A percentile compares a stretch with the other conserved stretches of the same genome.
phyloP scores from a whole-genome alignment of 1,140 invertebrate genomes.

The Homalodisca vitripennis region DNA sequence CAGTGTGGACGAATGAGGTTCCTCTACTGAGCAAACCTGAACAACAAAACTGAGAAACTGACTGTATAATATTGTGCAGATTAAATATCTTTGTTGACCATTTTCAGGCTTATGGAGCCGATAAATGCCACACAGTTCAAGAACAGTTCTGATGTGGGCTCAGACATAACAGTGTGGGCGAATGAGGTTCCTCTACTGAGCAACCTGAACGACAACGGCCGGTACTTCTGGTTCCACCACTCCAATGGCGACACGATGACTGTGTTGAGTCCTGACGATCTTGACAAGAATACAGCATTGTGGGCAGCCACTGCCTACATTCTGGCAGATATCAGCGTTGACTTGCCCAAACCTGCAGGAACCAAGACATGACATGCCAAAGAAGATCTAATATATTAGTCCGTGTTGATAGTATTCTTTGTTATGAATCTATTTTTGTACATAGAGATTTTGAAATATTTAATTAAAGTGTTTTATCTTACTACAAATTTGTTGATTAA shows the following conservation, averaged over 20 bases:
- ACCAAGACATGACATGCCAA: too few relatives aligned
- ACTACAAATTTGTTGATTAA: too few relatives aligned
- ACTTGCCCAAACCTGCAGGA: constrained; percentile 21
- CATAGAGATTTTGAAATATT: too few relatives aligned
- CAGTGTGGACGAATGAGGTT: too few relatives aligned
- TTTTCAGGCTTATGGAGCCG: constrained; percentile 52
- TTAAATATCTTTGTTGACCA: too few relatives aligned
- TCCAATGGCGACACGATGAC: constrained; percentile 75
- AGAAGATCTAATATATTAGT: too few relatives aligned
- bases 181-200: constrained; percentile 66
- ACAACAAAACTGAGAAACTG: too few relatives aligned
- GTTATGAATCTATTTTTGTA: too few relatives aligned
- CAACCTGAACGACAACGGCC: constrained; percentile 64
- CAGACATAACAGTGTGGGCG: constrained; percentile 65
- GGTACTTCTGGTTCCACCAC: constrained; percentile 85
- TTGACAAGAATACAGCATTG: constrained; percentile 70
- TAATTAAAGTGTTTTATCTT: too few relatives aligned
- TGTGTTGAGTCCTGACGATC: constrained; percentile 60
- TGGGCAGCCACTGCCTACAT: constrained; percentile 74
- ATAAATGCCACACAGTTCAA: constrained; percentile 55
- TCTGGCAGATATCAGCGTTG: constrained; percentile 60
- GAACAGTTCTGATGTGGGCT: constrained; percentile 51
- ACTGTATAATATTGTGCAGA: too few relatives aligned
- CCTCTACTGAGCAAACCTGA: too few relatives aligned
- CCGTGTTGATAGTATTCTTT: too few relatives aligned